These are phyloP conservation scores for Chymomyza fuscimana DNA, from an alignment of 2,888 invertebrate genomes.

Conservation along the genomic window DNA sequence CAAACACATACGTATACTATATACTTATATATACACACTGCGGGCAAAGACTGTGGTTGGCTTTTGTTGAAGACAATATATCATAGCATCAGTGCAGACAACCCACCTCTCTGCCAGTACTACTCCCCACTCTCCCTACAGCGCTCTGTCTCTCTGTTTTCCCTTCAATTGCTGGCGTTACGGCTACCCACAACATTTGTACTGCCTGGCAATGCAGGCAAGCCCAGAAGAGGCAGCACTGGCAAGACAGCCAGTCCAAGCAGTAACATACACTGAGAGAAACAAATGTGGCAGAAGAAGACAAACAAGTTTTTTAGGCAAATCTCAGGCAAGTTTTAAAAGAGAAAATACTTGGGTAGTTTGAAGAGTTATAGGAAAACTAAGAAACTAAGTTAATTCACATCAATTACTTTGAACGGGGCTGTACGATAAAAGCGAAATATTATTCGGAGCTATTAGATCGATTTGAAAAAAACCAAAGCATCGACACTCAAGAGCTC, in stretches of 20 bases:
- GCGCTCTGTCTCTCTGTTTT: not conserved
- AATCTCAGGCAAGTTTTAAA: too few relatives aligned
- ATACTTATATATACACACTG: conserved; percentile 1
- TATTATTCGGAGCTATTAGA: too few relatives aligned
- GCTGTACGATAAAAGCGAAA: too few relatives aligned
- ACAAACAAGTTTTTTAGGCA: too few relatives aligned
- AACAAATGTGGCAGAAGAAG: not conserved
- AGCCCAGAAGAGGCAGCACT: not conserved
- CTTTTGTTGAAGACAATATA: conserved; percentile 73
- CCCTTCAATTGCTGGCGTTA: conserved; percentile 29
- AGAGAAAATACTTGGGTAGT: too few relatives aligned
- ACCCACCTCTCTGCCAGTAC: not conserved
- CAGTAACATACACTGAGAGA: not conserved
- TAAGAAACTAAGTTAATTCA: too few relatives aligned
- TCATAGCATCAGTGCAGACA: conserved; percentile 62
- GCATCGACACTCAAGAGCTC: too few relatives aligned
- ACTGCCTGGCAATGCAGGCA: conserved; percentile 40
- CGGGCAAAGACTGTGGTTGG: conserved; percentile 56
- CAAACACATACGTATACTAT: conserved; percentile 5
- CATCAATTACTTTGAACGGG: too few relatives aligned
- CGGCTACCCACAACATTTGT: conserved; percentile 68
- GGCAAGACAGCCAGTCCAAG: not conserved
- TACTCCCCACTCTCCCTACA: conserved; percentile 2
- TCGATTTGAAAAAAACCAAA: too few relatives aligned
- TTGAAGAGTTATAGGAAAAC: too few relatives aligned